Percentiles rank a stretch among this genome's conserved stretches.
phyloP scores from a whole-genome alignment of 1,140 invertebrate genomes.

The Drosophila azteca region DNA sequence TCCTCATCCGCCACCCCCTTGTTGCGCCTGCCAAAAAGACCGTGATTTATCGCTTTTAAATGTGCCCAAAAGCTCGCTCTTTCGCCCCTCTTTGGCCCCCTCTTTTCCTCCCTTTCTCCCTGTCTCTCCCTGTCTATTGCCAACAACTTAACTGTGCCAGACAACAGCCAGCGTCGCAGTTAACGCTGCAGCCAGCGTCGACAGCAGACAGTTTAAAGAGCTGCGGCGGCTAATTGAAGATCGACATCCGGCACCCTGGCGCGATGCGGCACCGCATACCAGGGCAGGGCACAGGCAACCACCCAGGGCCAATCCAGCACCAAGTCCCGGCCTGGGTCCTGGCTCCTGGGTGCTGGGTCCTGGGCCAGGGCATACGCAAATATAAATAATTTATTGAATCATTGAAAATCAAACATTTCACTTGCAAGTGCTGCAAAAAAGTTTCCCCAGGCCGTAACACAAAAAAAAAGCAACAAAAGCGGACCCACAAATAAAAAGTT shows the following conservation, averaged over 20 bases:
- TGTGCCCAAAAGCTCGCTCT: conserved; percentile 54
- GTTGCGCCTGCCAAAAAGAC: conserved; percentile 66
- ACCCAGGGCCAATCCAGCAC: background rate
- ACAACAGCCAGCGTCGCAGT: conserved; percentile 30
- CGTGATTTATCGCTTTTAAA: conserved; percentile 80
- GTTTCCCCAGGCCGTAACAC: conserved; percentile 39
- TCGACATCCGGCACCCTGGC: conserved; percentile 45
- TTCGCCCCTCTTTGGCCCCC: background rate
- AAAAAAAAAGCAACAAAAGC: background rate
- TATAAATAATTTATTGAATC: conserved; percentile 83
- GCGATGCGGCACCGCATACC: conserved; percentile 1
- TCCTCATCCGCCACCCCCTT: conserved; percentile 5
- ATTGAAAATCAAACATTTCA: conserved; percentile 83
- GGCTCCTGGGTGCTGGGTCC: background rate
- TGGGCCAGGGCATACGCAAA: conserved; percentile 60
- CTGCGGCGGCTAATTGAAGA: conserved; percentile 68
- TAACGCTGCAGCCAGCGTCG: conserved; percentile 23
- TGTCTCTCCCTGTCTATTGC: conserved; percentile 43
- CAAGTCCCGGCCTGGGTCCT: background rate
- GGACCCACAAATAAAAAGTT: conserved; percentile 6
- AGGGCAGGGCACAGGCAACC: background rate
- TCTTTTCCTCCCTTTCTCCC: conserved; percentile 2
- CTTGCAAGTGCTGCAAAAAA: conserved; percentile 76
- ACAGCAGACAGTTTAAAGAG: conserved; percentile 66
- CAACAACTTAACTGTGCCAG: conserved; percentile 62